Conservation (phyloP, 2,888 invertebrate species). For the Chrysolina haemoptera region DNA sequence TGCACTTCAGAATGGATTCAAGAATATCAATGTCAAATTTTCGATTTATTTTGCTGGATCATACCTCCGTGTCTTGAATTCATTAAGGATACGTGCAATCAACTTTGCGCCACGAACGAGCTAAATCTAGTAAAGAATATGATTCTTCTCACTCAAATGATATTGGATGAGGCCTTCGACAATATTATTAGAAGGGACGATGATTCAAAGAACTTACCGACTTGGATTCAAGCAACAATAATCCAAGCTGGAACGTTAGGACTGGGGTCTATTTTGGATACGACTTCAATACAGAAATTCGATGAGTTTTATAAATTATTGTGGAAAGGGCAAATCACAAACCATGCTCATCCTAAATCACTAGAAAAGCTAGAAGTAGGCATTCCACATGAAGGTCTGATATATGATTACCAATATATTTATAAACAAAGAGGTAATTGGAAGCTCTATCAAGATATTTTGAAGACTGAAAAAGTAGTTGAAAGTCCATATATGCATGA, state of each 20-base stretch:
- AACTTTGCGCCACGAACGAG: slow-evolving; percentile 63
- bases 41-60: slow-evolving; percentile 72
- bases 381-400: slow-evolving; percentile 73
- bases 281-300: slow-evolving; percentile 66
- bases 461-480: slow-evolving; percentile 69
- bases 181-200: slow-evolving; percentile 60
- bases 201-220: slow-evolving; percentile 69
- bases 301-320: slow-evolving; percentile 66
- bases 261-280: slow-evolving; percentile 77
- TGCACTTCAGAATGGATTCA: slow-evolving; percentile 56
- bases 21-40: slow-evolving; percentile 58
- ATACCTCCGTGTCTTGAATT: slow-evolving; percentile 73
- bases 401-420: slow-evolving; percentile 75
- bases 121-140: slow-evolving; percentile 65
- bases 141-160: slow-evolving; percentile 65
- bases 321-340: slow-evolving; percentile 66
- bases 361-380: slow-evolving; percentile 73
- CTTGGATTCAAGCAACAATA: slow-evolving; percentile 72
- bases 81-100: slow-evolving; percentile 69
- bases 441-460: slow-evolving; percentile 74
- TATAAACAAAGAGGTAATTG: slow-evolving; percentile 75
- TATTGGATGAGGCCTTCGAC: slow-evolving; percentile 62
- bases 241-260: slow-evolving; percentile 82
- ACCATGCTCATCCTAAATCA: slow-evolving; percentile 70
- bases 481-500: slow-evolving; percentile 68